These are phyloP conservation scores for Steinernema carpocapsae DNA, from an alignment of 2,888 invertebrate genomes.

Conservation along the genomic window DNA sequence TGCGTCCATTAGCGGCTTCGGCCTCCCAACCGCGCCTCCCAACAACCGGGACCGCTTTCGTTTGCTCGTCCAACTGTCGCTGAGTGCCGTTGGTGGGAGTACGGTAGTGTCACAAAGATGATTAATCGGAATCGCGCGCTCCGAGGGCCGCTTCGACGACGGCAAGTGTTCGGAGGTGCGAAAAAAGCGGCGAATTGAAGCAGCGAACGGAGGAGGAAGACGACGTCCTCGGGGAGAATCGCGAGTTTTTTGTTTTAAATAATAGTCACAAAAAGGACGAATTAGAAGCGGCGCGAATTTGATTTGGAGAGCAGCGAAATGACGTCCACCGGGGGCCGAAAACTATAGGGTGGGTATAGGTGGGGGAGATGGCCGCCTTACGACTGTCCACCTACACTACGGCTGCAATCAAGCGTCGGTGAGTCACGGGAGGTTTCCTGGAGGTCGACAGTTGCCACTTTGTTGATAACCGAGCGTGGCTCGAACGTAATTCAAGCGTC, in stretches of 20 bases:
- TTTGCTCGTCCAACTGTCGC: background rate
- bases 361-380: background rate
- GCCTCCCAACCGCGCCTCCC: background rate
- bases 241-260: slow-evolving; percentile 19
- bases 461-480: slow-evolving; percentile 1
- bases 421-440: background rate
- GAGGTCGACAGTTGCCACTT: slow-evolving; percentile 13
- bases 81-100: background rate
- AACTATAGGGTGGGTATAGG: background rate
- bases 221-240: slow-evolving; percentile 18
- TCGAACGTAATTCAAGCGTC: background rate
- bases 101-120: slow-evolving; percentile 32
- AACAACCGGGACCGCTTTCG: background rate
- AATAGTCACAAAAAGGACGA: slow-evolving; percentile 17
- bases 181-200: slow-evolving; percentile 18
- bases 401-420: slow-evolving; percentile 17
- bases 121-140: slow-evolving; percentile 34
- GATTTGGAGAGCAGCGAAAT: background rate
- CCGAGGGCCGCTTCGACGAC: slow-evolving; percentile 32
- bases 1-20: too few relatives aligned
- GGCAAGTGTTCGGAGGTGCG: slow-evolving; percentile 31
- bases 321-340: background rate
- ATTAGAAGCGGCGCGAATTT: slow-evolving; percentile 4
- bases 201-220: background rate
- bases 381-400: slow-evolving; percentile 18